phyloP scores from a whole-genome alignment of 1,140 invertebrate genomes.

The Melanaphis sacchari region DNA sequence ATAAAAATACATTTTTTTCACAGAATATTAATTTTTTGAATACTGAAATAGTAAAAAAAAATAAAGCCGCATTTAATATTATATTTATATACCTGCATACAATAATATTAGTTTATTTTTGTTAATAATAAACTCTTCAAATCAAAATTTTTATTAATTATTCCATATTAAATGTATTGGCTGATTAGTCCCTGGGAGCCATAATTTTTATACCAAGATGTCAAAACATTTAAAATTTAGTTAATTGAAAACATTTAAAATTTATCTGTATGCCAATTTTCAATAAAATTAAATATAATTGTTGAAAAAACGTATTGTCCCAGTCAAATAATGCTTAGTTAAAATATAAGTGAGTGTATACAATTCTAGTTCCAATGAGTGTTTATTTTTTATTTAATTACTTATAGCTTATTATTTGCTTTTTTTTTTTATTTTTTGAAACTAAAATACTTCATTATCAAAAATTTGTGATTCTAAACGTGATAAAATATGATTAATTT shows the following conservation, averaged over 20 bases:
- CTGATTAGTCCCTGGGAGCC: no score
- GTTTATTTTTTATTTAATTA: no score
- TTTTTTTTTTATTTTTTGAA: not conserved
- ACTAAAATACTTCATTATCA: no score
- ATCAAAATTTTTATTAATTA: no score
- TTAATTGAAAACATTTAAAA: not conserved
- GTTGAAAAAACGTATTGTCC: no score
- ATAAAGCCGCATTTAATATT: not conserved
- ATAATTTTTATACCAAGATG: not conserved
- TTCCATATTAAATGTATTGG: no score
- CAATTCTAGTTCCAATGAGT: no score
- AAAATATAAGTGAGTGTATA: no score
- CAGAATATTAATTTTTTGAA: not conserved
- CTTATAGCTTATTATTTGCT: no score
- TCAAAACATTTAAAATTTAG: not conserved
- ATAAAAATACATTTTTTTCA: not conserved
- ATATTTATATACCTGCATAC: not conserved
- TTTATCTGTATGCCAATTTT: no score
- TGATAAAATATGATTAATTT: not conserved
- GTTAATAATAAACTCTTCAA: not conserved
- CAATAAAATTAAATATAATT: no score
- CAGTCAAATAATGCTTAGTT: not conserved
- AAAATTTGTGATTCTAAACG: not conserved
- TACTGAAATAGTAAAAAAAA: not conserved
- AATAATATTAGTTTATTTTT: not conserved